Conservation (phyloP, 2,888 invertebrate genomes). For the Cynaeus angustus region DNA sequence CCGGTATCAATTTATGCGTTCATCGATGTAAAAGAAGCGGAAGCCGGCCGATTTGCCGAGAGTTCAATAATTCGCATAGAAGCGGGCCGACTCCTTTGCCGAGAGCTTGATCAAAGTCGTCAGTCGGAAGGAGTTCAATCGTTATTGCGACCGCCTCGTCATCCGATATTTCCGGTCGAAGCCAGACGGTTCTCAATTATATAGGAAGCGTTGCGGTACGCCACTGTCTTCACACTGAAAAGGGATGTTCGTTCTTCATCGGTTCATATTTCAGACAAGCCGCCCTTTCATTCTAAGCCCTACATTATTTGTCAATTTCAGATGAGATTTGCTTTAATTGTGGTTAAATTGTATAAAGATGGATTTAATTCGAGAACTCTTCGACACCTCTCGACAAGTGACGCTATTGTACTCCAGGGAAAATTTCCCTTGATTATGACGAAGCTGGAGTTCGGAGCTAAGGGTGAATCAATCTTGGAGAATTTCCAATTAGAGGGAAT, state of each 20-base stretch:
- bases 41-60: conserved; percentile 54
- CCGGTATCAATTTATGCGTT: conserved; percentile 50
- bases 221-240: conserved; percentile 43
- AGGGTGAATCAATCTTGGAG: conserved; percentile 21
- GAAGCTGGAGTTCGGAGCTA: conserved; percentile 10
- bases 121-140: conserved; percentile 59
- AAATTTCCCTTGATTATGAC: conserved; percentile 27
- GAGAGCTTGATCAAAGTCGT: conserved; percentile 56
- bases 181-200: conserved; percentile 52
- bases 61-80: conserved; percentile 55
- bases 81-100: conserved; percentile 39
- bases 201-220: conserved; percentile 48
- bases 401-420: conserved; percentile 11
- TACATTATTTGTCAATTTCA: conserved; percentile 53
- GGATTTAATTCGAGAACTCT: conserved; percentile 51
- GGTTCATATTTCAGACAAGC: conserved; percentile 44
- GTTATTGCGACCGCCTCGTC: conserved; percentile 58
- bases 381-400: conserved; percentile 44
- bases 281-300: conserved; percentile 29
- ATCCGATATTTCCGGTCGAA: conserved; percentile 56
- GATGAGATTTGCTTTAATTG: conserved; percentile 49
- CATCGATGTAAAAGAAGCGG: conserved; percentile 51
- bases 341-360: conserved; percentile 50
- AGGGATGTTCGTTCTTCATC: conserved; percentile 24
- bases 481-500: conserved; percentile 25